Percentiles rank a stretch among this genome's conserved stretches.
Evolutionary conservation across 1,140 invertebrate species (phyloP).

Genomic region (Leptinotarsa defecta): DNA sequence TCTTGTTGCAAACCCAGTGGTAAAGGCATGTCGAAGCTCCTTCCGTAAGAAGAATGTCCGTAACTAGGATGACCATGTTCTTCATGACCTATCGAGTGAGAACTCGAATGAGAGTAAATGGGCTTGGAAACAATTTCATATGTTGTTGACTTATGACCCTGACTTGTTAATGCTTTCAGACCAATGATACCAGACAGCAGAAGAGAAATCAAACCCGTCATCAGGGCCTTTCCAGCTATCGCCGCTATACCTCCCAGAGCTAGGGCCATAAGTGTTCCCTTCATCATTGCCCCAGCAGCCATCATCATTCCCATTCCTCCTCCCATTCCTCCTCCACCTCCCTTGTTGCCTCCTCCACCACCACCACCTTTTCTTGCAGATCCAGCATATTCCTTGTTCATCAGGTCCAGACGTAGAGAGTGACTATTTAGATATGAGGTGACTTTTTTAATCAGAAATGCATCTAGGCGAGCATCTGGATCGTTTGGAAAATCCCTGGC

Average conservation of each 20-base stretch:
- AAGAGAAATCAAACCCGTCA: constrained; percentile 79
- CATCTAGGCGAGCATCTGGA: constrained; percentile 74
- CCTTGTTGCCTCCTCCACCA: constrained; percentile 56
- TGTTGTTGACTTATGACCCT: constrained; percentile 74
- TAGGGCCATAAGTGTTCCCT: constrained; percentile 74
- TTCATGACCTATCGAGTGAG: constrained; percentile 72
- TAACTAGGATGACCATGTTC: constrained; percentile 62
- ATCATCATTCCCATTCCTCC: constrained; percentile 64
- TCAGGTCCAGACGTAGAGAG: constrained; percentile 71
- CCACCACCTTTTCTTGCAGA: constrained; percentile 51
- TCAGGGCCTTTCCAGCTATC: constrained; percentile 80
- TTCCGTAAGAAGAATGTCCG: constrained; percentile 63
- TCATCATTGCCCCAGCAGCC: constrained; percentile 68
- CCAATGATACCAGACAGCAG: constrained; percentile 78
- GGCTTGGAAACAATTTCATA: constrained; percentile 85
- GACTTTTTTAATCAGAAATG: constrained; percentile 73
- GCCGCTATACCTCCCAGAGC: constrained; percentile 76
- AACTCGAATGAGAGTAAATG: constrained; percentile 72
- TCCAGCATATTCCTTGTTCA: constrained; percentile 67
- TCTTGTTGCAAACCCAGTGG: constrained; percentile 49
- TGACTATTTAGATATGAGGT: constrained; percentile 74
- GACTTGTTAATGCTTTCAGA: constrained; percentile 69
- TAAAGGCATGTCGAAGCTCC: constrained; percentile 55
- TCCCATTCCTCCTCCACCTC: constrained; percentile 59
- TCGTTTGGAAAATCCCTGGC: constrained; percentile 76